These are phyloP conservation scores for Bubo scandiacus DNA, from an alignment of 2,113 vertebrate genomes.

Conservation along the genomic window DNA sequence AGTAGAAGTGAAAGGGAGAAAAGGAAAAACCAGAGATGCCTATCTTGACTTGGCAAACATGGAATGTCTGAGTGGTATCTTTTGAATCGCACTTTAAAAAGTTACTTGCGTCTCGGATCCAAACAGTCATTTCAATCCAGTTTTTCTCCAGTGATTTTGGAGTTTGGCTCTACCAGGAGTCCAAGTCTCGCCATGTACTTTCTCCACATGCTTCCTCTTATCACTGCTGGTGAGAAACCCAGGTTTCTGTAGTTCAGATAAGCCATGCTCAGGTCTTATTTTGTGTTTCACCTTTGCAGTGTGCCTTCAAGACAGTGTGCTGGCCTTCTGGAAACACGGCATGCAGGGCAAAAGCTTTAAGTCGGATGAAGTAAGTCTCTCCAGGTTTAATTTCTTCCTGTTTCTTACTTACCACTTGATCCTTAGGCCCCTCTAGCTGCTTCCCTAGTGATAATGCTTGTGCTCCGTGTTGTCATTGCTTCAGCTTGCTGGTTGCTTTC, in stretches of 20 bases:
- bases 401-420: not conserved
- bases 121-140: not conserved
- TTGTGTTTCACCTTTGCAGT: constrained; percentile 73
- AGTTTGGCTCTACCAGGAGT: not conserved
- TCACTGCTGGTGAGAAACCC: not conserved
- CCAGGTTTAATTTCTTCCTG: not conserved
- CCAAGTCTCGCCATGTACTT: not conserved
- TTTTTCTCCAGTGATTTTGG: not conserved
- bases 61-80: not conserved
- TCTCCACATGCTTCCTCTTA: not conserved
- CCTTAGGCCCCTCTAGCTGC: not conserved
- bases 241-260: not conserved
- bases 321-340: constrained; percentile 99
- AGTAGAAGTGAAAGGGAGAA: not conserved
- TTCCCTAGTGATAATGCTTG: not conserved
- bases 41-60: not conserved
- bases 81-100: not conserved
- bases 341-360: constrained; percentile 99
- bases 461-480: not conserved
- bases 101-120: rapidly evolving
- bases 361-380: constrained; percentile 88
- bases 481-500: not conserved
- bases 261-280: not conserved
- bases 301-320: constrained; percentile 97
- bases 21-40: not conserved